Evolutionary conservation across 2,797 vertebrate species (phyloP).

Genomic region (Labroides dimidiatus): DNA sequence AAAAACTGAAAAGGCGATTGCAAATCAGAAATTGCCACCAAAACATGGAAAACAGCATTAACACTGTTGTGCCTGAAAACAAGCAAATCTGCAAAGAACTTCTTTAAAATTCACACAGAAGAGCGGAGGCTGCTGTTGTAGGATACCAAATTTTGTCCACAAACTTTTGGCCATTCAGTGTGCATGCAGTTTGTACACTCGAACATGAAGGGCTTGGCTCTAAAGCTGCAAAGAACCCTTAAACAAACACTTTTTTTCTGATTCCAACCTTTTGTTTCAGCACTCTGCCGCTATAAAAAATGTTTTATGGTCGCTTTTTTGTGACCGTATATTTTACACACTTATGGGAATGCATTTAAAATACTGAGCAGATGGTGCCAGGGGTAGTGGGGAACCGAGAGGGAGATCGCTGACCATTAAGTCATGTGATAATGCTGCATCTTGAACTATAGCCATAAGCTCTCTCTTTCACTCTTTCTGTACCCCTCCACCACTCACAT

Average conservation of each 20-base stretch:
- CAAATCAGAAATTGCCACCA: neutral
- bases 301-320: conserved; percentile 55
- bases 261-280: conserved; percentile 50
- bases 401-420: conserved; percentile 69
- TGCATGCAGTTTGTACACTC: neutral
- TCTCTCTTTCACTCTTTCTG: conserved; percentile 10
- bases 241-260: conserved; percentile 14
- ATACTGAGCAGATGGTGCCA: conserved; percentile 71
- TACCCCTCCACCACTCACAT: conserved; percentile 18
- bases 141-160: neutral
- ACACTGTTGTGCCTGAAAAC: neutral
- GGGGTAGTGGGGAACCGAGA: conserved; percentile 18
- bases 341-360: conserved; percentile 62
- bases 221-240: neutral
- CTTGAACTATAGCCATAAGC: conserved; percentile 59
- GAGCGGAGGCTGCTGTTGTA: no score
- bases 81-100: neutral
- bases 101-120: neutral
- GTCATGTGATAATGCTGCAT: conserved; percentile 72
- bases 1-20: neutral
- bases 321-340: conserved; percentile 60
- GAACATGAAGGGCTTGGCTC: neutral
- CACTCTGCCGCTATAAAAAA: conserved; percentile 32
- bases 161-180: neutral
- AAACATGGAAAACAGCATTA: neutral